These are phyloP conservation scores for Plagiodera versicolora DNA, from an alignment of 2,888 invertebrate species.

Conservation along the genomic window DNA sequence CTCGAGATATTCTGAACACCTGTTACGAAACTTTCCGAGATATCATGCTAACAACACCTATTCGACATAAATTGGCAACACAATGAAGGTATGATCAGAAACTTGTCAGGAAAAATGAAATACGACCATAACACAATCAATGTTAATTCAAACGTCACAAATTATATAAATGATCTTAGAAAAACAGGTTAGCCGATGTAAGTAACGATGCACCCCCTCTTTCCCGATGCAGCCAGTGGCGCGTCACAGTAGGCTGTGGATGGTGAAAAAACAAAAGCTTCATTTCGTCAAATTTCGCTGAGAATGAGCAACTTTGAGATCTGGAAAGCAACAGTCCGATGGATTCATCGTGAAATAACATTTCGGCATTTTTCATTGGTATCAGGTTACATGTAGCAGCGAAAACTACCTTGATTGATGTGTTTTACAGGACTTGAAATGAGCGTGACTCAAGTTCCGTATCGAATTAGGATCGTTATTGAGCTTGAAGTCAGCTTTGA, in stretches of 20 bases:
- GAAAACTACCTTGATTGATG: background rate
- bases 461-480: too few species aligned
- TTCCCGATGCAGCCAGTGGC: background rate
- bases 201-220: slow-evolving; percentile 33
- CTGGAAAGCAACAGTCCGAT: too few species aligned
- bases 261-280: too few species aligned
- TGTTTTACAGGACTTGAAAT: background rate
- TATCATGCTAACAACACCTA: background rate
- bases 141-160: slow-evolving; percentile 56
- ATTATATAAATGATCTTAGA: slow-evolving; percentile 55
- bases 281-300: too few species aligned
- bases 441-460: too few species aligned
- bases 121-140: slow-evolving; percentile 53
- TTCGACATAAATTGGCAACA: slow-evolving; percentile 6
- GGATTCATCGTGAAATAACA: too few species aligned
- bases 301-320: too few species aligned
- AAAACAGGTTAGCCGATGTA: slow-evolving; percentile 50
- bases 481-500: too few species aligned
- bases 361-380: background rate
- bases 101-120: slow-evolving; percentile 35
- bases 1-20: too few species aligned
- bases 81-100: background rate
- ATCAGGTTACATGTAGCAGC: background rate
- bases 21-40: background rate
- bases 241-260: background rate